Conservation (phyloP, 2,113 vertebrate genomes). For the Salminus brasiliensis region DNA sequence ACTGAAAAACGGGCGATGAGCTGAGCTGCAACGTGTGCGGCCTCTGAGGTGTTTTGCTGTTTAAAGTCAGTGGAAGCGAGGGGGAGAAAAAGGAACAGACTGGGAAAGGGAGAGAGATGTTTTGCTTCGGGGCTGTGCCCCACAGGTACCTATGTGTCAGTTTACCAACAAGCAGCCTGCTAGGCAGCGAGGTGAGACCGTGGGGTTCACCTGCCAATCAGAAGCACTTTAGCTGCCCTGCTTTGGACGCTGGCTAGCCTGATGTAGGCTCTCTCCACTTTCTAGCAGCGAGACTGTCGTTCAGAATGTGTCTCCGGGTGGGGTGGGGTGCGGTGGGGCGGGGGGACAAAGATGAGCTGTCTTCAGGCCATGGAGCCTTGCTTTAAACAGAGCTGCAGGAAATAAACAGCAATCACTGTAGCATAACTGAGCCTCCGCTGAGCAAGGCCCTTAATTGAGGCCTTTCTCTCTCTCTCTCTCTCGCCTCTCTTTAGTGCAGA, state of each 20-base stretch:
- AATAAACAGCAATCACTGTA: slow-evolving; percentile 66
- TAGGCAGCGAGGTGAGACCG: slow-evolving; percentile 56
- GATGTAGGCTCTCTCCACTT: slow-evolving; percentile 49
- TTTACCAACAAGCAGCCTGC: slow-evolving; percentile 55
- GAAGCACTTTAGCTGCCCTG: slow-evolving; percentile 37
- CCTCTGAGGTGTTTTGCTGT: neutral
- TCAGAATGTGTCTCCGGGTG: slow-evolving; percentile 43
- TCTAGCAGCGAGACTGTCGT: slow-evolving; percentile 44
- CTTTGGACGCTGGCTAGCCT: slow-evolving; percentile 46
- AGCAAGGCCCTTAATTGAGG: slow-evolving; percentile 60
- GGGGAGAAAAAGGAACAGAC: neutral
- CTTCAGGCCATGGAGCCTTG: slow-evolving; percentile 37
- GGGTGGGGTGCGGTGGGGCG: too few species aligned
- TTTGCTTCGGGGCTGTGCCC: slow-evolving; percentile 43
- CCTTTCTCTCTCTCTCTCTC: slow-evolving; percentile 44
- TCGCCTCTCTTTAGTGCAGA: slow-evolving; percentile 38
- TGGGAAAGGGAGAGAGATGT: slow-evolving; percentile 50
- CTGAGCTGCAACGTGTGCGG: neutral
- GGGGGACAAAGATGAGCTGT: slow-evolving; percentile 44
- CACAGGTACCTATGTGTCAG: slow-evolving; percentile 47
- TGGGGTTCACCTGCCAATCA: slow-evolving; percentile 61
- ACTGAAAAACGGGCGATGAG: neutral
- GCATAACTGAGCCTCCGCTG: slow-evolving; percentile 54
- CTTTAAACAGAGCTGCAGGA: slow-evolving; percentile 57
- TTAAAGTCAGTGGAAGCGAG: slow-evolving; percentile 20